Conservation (phyloP, 2,113 vertebrate genomes). For the Hystrix brachyura region DNA sequence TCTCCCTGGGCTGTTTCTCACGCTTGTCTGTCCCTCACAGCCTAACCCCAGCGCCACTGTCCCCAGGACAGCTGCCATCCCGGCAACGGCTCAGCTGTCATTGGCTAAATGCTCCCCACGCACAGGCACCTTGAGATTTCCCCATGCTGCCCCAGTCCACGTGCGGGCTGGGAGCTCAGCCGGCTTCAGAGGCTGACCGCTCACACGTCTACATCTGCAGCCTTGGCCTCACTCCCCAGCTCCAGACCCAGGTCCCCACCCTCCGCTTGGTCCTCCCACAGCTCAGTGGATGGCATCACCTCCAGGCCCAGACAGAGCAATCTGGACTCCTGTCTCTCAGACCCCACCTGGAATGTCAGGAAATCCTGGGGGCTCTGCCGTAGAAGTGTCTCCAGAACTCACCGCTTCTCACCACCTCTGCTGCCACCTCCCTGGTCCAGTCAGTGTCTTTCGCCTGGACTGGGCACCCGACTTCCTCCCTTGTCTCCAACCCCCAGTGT, state of each 20-base stretch:
- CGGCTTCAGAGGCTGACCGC: neutral
- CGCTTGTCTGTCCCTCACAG: neutral
- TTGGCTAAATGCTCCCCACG: neutral
- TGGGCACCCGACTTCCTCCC: too few relatives aligned
- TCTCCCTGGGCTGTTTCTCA: neutral
- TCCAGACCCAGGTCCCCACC: neutral
- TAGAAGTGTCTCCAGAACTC: neutral
- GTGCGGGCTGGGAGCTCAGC: neutral
- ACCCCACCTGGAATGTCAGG: neutral
- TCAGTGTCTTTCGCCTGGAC: neutral
- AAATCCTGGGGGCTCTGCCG: neutral
- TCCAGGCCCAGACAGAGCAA: neutral
- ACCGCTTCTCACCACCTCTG: neutral
- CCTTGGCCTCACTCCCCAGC: neutral
- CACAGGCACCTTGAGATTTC: too few relatives aligned
- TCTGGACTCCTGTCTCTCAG: neutral
- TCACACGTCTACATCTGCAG: too few relatives aligned
- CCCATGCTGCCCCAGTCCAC: neutral
- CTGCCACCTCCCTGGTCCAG: neutral
- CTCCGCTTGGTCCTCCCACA: rapidly evolving
- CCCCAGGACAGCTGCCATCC: neutral
- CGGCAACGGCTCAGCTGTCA: too few relatives aligned
- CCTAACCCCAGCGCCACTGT: neutral
- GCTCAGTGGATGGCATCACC: rapidly evolving
- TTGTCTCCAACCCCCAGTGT: neutral